phyloP scores from a whole-genome alignment of 2,113 vertebrate species.

The Gila orcuttii region DNA sequence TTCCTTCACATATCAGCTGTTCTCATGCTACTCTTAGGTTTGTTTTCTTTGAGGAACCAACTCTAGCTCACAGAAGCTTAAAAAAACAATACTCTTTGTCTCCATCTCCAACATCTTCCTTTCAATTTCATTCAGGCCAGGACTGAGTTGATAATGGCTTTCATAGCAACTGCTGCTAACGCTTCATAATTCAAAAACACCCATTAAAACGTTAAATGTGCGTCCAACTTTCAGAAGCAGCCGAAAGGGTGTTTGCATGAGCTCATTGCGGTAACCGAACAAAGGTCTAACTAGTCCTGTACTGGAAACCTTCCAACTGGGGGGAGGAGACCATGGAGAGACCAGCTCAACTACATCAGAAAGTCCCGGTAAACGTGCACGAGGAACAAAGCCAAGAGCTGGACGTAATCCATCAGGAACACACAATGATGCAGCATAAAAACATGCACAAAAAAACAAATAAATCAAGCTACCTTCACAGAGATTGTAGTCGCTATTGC shows the following conservation, averaged over 20 bases:
- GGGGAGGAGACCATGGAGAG: not conserved
- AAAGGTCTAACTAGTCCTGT: conserved; percentile 28
- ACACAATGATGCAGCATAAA: conserved; percentile 48
- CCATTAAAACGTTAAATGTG: not conserved
- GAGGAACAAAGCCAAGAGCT: conserved; percentile 39
- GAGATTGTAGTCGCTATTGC: no score
- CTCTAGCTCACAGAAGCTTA: not conserved
- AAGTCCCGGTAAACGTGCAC: not conserved
- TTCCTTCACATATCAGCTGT: not conserved
- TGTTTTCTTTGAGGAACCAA: not conserved
- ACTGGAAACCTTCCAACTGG: conserved; percentile 13
- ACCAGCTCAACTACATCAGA: conserved; percentile 15
- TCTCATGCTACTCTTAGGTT: not conserved
- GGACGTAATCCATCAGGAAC: conserved; percentile 21
- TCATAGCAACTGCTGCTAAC: not conserved
- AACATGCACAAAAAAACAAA: not conserved
- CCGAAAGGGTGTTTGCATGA: not conserved
- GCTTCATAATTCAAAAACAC: conserved; percentile 3
- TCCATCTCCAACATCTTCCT: not conserved
- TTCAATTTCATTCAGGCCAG: not conserved
- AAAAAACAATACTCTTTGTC: not conserved
- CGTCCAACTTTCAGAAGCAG: not conserved
- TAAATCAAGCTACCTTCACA: no score
- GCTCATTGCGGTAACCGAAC: not conserved
- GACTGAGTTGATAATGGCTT: conserved; percentile 23